Conservation (phyloP, 2,888 invertebrate species). For the Resseliella maxima region DNA sequence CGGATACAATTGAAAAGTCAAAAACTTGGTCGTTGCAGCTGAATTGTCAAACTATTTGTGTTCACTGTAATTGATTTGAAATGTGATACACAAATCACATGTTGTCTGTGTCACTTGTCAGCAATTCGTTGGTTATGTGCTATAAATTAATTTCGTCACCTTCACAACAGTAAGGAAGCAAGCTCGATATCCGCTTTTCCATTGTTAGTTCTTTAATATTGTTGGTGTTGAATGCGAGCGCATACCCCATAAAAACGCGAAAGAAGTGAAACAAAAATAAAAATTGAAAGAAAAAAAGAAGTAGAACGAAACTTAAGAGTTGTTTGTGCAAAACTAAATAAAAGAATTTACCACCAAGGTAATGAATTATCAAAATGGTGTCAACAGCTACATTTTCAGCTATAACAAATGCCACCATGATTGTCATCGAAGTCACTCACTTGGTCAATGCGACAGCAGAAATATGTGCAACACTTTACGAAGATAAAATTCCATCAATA, state of each 20-base stretch:
- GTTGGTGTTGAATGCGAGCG: not conserved
- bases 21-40: not conserved
- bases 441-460: slow-evolving; percentile 58
- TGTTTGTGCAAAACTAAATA: not conserved
- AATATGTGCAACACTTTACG: slow-evolving; percentile 58
- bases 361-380: slow-evolving; percentile 21
- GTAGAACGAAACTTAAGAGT: not conserved
- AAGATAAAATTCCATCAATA: slow-evolving; percentile 58
- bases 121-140: slow-evolving; percentile 21
- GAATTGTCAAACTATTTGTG: not conserved
- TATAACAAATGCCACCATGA: not conserved
- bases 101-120: slow-evolving; percentile 23
- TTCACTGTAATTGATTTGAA: slow-evolving; percentile 12
- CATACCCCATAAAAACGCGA: not conserved
- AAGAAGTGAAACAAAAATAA: not conserved
- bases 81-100: slow-evolving; percentile 42
- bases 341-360: not conserved
- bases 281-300: not conserved
- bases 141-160: not conserved
- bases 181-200: not conserved
- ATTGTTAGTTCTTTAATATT: not conserved
- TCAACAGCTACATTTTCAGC: slow-evolving; percentile 27
- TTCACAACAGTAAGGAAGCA: not conserved
- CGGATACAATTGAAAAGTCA: too few species aligned
- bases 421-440: slow-evolving; percentile 12